phyloP scores from a whole-genome alignment of 2,113 vertebrate genomes.

The Tapirus terrestris region DNA sequence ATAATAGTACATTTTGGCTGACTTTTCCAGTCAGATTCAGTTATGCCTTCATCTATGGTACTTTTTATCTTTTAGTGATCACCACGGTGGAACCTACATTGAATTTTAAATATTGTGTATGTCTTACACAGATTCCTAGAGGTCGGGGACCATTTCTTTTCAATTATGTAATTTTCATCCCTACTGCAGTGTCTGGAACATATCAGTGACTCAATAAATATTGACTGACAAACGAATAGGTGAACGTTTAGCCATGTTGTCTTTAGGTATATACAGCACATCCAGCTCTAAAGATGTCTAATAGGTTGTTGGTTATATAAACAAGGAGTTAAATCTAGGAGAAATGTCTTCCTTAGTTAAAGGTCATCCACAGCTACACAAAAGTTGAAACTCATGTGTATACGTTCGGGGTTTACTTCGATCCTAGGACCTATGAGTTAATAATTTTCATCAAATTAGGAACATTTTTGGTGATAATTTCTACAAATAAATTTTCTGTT shows the following conservation, averaged over 20 bases:
- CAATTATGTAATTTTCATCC: neutral
- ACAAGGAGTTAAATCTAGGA: neutral
- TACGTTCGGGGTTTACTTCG: neutral
- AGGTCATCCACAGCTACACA: neutral
- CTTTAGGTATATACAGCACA: neutral
- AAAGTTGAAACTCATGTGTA: neutral
- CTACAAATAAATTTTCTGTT: neutral
- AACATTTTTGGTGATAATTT: neutral
- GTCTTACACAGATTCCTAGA: neutral
- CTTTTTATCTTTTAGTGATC: neutral
- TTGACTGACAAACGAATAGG: neutral
- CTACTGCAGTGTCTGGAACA: neutral
- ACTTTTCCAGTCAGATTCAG: neutral
- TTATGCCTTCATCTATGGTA: neutral
- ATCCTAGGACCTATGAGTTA: neutral
- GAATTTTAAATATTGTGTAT: neutral
- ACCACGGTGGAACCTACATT: neutral
- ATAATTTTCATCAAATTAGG: neutral
- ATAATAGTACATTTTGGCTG: neutral
- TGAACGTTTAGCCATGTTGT: neutral
- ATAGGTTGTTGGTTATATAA: neutral
- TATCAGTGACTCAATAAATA: neutral
- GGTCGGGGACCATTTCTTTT: neutral
- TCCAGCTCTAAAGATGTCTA: neutral
- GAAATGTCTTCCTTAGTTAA: neutral